phyloP scores from a whole-genome alignment of 2,113 vertebrate species.

The Pardalotus punctatus region DNA sequence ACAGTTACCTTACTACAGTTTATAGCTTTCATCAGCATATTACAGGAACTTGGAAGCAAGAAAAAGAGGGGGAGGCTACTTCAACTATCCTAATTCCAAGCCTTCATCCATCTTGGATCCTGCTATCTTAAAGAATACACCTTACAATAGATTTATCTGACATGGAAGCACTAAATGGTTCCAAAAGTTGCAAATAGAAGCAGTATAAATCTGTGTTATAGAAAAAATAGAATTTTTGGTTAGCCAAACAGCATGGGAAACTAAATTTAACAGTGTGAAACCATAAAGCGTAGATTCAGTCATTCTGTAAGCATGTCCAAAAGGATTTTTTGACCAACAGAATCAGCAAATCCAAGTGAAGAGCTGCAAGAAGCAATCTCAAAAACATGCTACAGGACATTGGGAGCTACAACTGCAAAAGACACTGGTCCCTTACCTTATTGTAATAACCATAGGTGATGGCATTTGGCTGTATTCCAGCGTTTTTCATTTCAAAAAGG shows the following conservation, averaged over 20 bases:
- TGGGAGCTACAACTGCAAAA: background rate
- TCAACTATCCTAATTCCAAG: background rate
- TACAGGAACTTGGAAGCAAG: background rate
- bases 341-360: background rate
- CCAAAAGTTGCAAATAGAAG: background rate
- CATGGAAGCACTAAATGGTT: background rate
- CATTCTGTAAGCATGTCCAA: background rate
- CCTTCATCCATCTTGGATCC: background rate
- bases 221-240: background rate
- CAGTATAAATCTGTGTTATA: background rate
- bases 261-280: background rate
- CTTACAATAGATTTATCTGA: background rate
- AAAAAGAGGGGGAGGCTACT: background rate
- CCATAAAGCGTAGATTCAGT: background rate
- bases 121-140: background rate
- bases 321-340: background rate
- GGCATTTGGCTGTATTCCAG: slow-evolving; percentile 91
- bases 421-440: slow-evolving; percentile 80
- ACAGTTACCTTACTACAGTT: no score
- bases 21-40: background rate
- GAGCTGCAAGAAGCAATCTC: background rate
- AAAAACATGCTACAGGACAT: background rate
- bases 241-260: background rate
- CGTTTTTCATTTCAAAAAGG: slow-evolving; percentile 95
- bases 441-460: slow-evolving; percentile 99